Percentiles rank a stretch among this genome's conserved stretches.
These are phyloP conservation scores for Melieria omissa DNA, from an alignment of 2,888 invertebrate genomes.

Conservation along the genomic window DNA sequence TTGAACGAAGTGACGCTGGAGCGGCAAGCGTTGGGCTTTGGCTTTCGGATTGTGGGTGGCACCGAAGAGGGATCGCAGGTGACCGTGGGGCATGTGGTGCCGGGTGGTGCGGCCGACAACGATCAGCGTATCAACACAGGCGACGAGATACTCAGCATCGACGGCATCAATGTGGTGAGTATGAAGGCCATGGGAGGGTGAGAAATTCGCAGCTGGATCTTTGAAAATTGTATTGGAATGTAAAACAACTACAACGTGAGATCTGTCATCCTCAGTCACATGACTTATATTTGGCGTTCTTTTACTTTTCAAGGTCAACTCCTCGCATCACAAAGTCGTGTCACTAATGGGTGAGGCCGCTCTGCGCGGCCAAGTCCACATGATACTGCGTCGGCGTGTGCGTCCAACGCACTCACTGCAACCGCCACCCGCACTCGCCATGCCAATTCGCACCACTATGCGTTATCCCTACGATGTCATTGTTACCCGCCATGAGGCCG, in stretches of 20 bases:
- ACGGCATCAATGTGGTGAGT: conserved; percentile 81
- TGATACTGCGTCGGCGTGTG: conserved; percentile 76
- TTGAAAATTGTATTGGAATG: background rate
- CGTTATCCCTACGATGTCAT: conserved; percentile 88
- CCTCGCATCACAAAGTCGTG: conserved; percentile 93
- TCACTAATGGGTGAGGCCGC: conserved; percentile 92
- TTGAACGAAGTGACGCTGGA: conserved; percentile 76
- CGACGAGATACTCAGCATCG: conserved; percentile 94
- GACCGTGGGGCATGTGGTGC: conserved; percentile 96
- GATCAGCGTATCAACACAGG: conserved; percentile 92
- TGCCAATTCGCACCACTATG: conserved; percentile 42
- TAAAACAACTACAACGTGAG: background rate
- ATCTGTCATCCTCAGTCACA: background rate
- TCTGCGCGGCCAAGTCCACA: conserved; percentile 84
- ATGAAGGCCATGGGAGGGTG: background rate
- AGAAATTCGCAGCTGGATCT: background rate
- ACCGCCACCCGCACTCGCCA: conserved; percentile 42
- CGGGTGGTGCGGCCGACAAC: conserved; percentile 92
- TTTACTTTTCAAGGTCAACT: conserved; percentile 69
- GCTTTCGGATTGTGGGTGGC: conserved; percentile 97
- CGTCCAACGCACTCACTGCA: conserved; percentile 28
- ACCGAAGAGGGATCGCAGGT: conserved; percentile 97
- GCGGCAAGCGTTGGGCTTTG: conserved; percentile 94
- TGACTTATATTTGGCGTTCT: background rate
- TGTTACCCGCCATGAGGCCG: conserved; percentile 88